These are phyloP conservation scores for Zosterops hypoxanthus DNA, from an alignment of 2,113 vertebrate genomes.

Conservation along the genomic window DNA sequence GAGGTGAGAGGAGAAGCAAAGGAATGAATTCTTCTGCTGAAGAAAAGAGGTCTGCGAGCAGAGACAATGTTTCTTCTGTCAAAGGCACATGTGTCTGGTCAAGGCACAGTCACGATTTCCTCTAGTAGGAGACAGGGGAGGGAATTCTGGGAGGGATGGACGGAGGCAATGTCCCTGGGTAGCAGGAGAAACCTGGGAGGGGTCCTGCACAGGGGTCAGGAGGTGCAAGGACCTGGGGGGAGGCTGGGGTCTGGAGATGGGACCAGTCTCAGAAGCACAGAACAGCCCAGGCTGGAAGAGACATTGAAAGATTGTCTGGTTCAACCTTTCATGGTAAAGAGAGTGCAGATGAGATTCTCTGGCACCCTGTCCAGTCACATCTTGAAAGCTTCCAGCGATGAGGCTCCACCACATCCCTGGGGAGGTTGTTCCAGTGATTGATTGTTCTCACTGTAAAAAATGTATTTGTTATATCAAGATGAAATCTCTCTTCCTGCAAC, in stretches of 20 bases:
- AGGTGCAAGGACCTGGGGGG: background rate
- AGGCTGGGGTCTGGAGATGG: background rate
- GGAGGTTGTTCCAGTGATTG: background rate
- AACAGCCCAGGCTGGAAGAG: background rate
- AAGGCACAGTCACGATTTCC: background rate
- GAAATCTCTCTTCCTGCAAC: background rate
- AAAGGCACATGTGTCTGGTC: background rate
- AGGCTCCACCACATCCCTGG: background rate
- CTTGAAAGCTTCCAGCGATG: fast-evolving
- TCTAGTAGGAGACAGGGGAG: background rate
- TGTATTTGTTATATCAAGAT: background rate
- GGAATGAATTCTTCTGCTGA: background rate
- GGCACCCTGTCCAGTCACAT: background rate
- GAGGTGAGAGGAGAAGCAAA: background rate
- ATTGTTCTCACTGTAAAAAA: background rate
- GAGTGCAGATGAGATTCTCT: background rate
- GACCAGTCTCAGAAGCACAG: background rate
- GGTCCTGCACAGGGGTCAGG: background rate
- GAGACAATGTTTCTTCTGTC: background rate
- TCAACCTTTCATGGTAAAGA: background rate
- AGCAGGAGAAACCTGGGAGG: background rate
- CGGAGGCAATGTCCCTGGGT: background rate
- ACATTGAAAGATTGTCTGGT: background rate
- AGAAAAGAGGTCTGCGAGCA: background rate
- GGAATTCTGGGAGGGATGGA: background rate